Evolutionary conservation across 1,140 invertebrate species (phyloP), one percentile per base, ranked within the genome.

Genomic region (Drosophila pandora): DNA sequence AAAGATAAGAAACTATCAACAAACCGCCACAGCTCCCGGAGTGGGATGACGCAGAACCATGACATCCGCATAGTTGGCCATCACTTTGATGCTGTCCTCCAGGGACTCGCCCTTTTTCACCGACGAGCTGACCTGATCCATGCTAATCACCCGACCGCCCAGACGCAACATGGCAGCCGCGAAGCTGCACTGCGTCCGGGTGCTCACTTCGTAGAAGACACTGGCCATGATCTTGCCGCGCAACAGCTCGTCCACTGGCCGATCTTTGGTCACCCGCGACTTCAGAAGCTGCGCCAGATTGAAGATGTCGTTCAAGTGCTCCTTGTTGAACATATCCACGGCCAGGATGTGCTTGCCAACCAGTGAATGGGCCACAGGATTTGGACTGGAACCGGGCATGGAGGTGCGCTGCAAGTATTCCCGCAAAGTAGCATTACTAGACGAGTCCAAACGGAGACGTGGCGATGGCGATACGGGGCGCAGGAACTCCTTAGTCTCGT

Each of bases 121-220:
- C 0, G 98, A 99, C 0, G 98, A 99, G 48, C 95, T 96, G 0
- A 94, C 94, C 64, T 96, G 95, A 90, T 99, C 96, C 92, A 99
- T 96, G 80, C 96, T 94, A 69, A 99, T 95, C 0, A 99, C 97
- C 10, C 94, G 94, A 0, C 98, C 99, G 17, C 98, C 99, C 12
- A 99, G 94, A 79, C 98, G 93, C 91, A 98, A 95, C 97, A 99
- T 99, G 2, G 99, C 99, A 2, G 97, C 96, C 3, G 96, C 94
- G 93, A 99, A 99, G 91, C 98, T 99, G 90, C 97, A 98, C 83
- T 95, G 96, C 0, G 99, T 99, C 73, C 99, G 94, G 0, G 99
- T 99, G 83, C 97, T 99, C 0, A 96, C 97, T 94, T 99, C 99
- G 92, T 98, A 99, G 92, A 99, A 99, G 85, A 99, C 95, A 0